Evolutionary conservation across 2,888 invertebrate species (phyloP).

Genomic region (Drosophila prostipennis): DNA sequence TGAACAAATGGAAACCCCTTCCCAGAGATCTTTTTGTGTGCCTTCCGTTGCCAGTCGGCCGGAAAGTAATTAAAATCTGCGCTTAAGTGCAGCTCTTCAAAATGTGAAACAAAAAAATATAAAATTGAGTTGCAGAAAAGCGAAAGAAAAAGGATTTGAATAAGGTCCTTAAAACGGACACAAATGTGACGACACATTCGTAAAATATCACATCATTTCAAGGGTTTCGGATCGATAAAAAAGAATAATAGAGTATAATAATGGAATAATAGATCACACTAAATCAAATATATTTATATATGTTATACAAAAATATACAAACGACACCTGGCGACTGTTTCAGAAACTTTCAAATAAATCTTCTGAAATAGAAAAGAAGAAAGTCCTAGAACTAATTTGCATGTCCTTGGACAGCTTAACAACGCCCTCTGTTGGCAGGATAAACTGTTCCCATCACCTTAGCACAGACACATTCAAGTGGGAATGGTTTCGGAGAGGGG

Average conservation of each 20-base stretch:
- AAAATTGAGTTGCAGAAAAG: slow-evolving; percentile 5
- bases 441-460: slow-evolving; percentile 50
- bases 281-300: background rate
- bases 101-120: slow-evolving; percentile 26
- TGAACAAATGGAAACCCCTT: slow-evolving; percentile 12
- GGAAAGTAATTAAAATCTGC: slow-evolving; percentile 77
- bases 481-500: slow-evolving; percentile 15
- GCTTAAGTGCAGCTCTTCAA: slow-evolving; percentile 74
- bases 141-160: slow-evolving; percentile 9
- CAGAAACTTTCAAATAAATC: background rate
- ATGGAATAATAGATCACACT: no score
- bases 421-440: slow-evolving; percentile 51
- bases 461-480: slow-evolving; percentile 20
- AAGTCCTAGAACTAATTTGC: slow-evolving; percentile 19
- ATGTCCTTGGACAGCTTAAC: slow-evolving; percentile 30
- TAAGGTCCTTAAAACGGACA: slow-evolving; percentile 11
- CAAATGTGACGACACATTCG: background rate
- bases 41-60: slow-evolving; percentile 73
- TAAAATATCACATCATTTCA: no score
- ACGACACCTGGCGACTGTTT: slow-evolving; percentile 9
- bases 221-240: no score
- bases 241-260: no score
- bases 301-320: background rate
- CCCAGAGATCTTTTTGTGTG: slow-evolving; percentile 29
- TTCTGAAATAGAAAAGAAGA: background rate